Evolutionary conservation across 1,140 invertebrate species (phyloP), one percentile per base, ranked within the genome.

Genomic region (Drosophila novamexicana): DNA sequence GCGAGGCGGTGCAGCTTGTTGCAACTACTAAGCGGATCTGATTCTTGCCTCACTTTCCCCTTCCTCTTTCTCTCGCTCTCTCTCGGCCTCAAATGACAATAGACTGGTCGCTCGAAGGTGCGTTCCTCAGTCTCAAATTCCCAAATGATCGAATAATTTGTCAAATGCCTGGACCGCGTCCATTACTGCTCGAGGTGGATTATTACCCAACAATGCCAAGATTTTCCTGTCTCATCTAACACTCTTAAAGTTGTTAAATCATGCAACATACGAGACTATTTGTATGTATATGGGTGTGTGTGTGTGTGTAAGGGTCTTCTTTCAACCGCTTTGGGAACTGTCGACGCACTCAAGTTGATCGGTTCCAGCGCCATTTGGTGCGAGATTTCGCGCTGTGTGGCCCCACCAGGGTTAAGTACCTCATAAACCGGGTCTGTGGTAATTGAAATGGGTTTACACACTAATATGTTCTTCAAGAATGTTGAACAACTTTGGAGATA

Each of bases 121-220:
- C 10, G 18, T n/a, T 22, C 34, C 8, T 8, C 39, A 1, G 45
- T 7, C 50, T 69, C 40, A 54, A 59, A 84, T 84, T 77, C 74
- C 62, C 68, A 70, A 79, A 77, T 88, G 83, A 70, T 77, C 42
- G 68, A 57, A 69, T 79, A 86, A 86, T 86, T 86, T 82, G 83
- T 86, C 83, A 88, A 88, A 77, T 56, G 65, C 63, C 45, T 39
- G 37, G 45, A 45, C 39, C 56, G 54, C 53, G 32, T 67, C 66
- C 62, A 70, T 56, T 61, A 53, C 47, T 49, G 54, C 44, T 22
- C 63, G 45, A 52, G 36, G 18, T 56, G 59, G 67, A 63, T 72
- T 75, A 75, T 77, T 80, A 79, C 42, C 56, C 63, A 72, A 65
- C 71, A 69, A 76, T 79, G 70, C 47, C 74, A 65, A 74, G 66